A percentile compares a stretch with the other conserved stretches of the same genome.
These are phyloP conservation scores for Sebastes wilsoni DNA, from an alignment of 2,797 vertebrate genomes.

Conservation along the genomic window DNA sequence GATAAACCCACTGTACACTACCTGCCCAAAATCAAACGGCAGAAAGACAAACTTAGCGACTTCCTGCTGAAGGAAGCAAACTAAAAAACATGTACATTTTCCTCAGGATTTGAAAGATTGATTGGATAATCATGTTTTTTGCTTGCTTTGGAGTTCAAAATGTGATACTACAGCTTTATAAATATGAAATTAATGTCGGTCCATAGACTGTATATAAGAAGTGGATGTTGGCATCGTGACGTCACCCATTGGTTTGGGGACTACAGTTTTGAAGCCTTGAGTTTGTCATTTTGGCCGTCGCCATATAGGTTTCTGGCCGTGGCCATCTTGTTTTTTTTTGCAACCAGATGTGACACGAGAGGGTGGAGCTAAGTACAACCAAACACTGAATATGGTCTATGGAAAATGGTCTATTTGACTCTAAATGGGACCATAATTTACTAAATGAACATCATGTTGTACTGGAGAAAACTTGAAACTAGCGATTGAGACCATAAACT, in stretches of 20 bases:
- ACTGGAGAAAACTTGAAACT: neutral
- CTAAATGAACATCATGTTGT: neutral
- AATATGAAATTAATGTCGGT: neutral
- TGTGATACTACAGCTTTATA: neutral
- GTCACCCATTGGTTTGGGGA: too few relatives aligned
- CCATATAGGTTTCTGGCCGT: too few relatives aligned
- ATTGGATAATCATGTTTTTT: neutral
- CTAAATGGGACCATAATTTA: neutral
- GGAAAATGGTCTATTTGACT: neutral
- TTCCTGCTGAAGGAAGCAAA: neutral
- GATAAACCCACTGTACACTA: neutral
- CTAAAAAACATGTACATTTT: neutral
- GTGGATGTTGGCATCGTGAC: rapidly evolving
- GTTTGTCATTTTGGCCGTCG: too few relatives aligned
- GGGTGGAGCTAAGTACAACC: too few relatives aligned
- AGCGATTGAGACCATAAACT: neutral
- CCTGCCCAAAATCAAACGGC: neutral
- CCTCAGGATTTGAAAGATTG: neutral
- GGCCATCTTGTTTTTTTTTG: too few relatives aligned
- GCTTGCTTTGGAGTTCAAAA: too few relatives aligned
- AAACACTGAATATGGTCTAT: neutral
- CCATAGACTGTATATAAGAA: neutral
- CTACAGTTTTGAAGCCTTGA: too few relatives aligned
- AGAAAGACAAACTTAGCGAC: neutral
- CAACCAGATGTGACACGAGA: too few relatives aligned